These are phyloP conservation scores for Coranthus polyacanthus DNA, from an alignment of 2,797 vertebrate genomes.

Conservation along the genomic window DNA sequence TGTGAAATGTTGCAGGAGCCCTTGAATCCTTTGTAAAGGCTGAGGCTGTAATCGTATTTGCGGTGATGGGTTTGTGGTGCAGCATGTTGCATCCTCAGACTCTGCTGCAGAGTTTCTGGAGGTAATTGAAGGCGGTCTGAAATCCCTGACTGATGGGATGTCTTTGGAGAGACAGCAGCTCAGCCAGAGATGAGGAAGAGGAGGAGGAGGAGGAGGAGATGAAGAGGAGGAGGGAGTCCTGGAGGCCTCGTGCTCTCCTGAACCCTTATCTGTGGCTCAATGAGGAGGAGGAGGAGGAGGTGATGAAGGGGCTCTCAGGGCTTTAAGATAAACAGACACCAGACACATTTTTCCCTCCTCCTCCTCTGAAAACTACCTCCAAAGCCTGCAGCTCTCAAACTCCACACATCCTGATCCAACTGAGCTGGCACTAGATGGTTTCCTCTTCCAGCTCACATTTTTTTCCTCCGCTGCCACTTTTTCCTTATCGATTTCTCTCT, in stretches of 20 bases:
- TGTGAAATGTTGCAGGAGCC: no score
- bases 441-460: no score
- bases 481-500: no score
- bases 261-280: conserved; percentile 11
- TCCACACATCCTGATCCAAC: conserved; percentile 25
- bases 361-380: conserved; percentile 4
- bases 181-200: not conserved
- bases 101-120: not conserved
- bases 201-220: not conserved
- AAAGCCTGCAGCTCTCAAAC: conserved; percentile 10
- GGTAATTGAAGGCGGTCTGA: not conserved
- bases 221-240: not conserved
- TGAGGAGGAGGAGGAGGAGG: conserved; percentile 5
- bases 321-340: conserved; percentile 37
- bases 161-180: not conserved
- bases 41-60: no score
- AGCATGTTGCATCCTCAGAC: no score
- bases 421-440: not conserved
- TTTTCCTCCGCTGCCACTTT: no score
- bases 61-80: no score
- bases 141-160: conserved; percentile 1
- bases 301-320: conserved; percentile 1
- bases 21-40: no score
- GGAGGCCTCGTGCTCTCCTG: not conserved
- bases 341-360: not conserved